Evolutionary conservation across 2,888 invertebrate genomes (phyloP).

Genomic region (Drosophila fungiperda): DNA sequence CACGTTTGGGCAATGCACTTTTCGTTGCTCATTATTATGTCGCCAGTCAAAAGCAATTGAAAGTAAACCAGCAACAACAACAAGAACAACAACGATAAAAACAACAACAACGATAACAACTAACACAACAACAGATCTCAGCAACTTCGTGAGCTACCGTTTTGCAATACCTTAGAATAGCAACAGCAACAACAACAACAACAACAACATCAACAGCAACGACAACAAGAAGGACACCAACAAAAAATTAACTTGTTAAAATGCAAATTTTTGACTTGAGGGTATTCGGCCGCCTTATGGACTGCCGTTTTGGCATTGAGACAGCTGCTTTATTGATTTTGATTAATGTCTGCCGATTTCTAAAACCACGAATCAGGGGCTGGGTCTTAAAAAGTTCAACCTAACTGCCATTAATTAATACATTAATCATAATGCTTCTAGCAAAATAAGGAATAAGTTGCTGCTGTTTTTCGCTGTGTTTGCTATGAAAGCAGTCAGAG

Average conservation of each 20-base stretch:
- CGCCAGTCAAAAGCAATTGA: constrained; percentile 79
- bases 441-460: constrained; percentile 16
- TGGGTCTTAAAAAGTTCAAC: constrained; percentile 58
- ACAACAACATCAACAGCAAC: constrained; percentile 37
- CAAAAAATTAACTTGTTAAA: constrained; percentile 82
- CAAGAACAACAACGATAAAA: constrained; percentile 26
- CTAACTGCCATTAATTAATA: constrained; percentile 75
- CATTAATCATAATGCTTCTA: constrained; percentile 63
- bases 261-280: constrained; percentile 75
- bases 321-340: constrained; percentile 72
- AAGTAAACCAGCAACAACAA: constrained; percentile 61
- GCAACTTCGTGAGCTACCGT: constrained; percentile 81
- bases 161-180: constrained; percentile 73
- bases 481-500: constrained; percentile 61
- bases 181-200: constrained; percentile 47
- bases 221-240: constrained; percentile 41
- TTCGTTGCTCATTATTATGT: constrained; percentile 76
- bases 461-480: constrained; percentile 28
- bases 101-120: constrained; percentile 35
- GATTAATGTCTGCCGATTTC: constrained; percentile 77
- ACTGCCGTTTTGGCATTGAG: constrained; percentile 72
- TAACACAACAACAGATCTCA: constrained; percentile 26
- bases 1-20: constrained; percentile 76
- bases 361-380: constrained; percentile 62
- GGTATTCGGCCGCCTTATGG: constrained; percentile 57